Base-by-base conservation (phyloP, 2,888 invertebrate genomes). In the Ormyrus rosae region DNA sequence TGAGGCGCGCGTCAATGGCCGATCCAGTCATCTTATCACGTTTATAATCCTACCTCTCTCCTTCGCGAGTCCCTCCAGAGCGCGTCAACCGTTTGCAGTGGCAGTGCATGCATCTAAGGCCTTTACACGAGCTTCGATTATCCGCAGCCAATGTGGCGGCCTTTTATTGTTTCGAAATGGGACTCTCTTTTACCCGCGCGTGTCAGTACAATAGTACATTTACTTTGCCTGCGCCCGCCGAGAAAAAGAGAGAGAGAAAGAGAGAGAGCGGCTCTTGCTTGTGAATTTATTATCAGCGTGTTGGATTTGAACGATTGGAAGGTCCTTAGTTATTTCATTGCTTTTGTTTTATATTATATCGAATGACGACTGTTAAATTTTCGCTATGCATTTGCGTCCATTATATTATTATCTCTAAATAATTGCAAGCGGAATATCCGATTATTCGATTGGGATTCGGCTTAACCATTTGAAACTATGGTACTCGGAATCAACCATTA, bases 181-280 rank as follows among this genome's bases (percentile, higher is more conserved):
- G 64, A 75, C 75, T 80, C 70, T 70, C 48, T 19, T 56, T 50
- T 10, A 51, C 74, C 64, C 51, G 34, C 56, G 58, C 9, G 61
- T 78, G 72, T 72, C 78, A 68, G 78, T 78, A 72, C 78, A 78
- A 78, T 78, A 60, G 72, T 72, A 61, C 78, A 61, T 78, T 19
- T 78, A 72, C 78, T 64, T 71, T 45, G 19, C 60, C 19, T 11
- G 48, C 45, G 46, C 19, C 1, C 19, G 19, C 19, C 19, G 19
- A 19, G 19, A 19, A 19, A 19, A 19, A 19, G 19, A 19, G 19
- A 19, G 19, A 19, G 19, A 19, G 19, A 19, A 1, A 19, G 1
- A 19, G 19, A 19, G 19, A 19, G 19, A 19, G 19, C 19, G 19
- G 19, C 19, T 19, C 19, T 19, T 2, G 19, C 19, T 55, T 60